Evolutionary conservation across 2,113 vertebrate genomes (phyloP).

Genomic region (Hemiprocne comata): DNA sequence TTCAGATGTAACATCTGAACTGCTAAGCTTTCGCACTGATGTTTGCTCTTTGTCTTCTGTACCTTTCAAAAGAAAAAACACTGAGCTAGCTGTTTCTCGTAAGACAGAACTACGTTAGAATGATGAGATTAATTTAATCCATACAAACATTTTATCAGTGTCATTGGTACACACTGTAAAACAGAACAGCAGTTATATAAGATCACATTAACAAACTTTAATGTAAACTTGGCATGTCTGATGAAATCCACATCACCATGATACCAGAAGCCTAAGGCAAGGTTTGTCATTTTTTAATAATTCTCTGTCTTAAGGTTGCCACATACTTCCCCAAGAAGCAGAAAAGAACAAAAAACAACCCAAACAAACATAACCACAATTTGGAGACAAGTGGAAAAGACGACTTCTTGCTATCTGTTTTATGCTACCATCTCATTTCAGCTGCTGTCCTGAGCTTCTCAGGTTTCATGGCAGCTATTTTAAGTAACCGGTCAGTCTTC

Average conservation of each 20-base stretch:
- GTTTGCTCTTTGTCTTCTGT: conserved; percentile 77
- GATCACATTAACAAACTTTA: background rate
- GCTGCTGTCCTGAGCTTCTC: background rate
- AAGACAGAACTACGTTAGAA: conserved; percentile 7
- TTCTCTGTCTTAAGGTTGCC: background rate
- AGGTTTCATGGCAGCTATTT: conserved; percentile 9
- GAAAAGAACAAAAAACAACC: background rate
- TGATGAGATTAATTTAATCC: background rate
- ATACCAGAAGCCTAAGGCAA: background rate
- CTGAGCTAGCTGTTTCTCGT: background rate
- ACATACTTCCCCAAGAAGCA: background rate
- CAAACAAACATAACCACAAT: background rate
- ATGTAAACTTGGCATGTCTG: background rate
- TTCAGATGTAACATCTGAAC: conserved; percentile 75
- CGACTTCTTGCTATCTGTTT: background rate
- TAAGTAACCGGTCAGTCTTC: background rate
- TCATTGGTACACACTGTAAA: background rate
- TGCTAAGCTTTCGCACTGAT: conserved; percentile 69
- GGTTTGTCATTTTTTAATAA: background rate
- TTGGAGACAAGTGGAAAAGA: background rate
- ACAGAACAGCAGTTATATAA: background rate
- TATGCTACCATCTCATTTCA: background rate
- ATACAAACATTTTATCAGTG: background rate
- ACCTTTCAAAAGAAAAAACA: conserved; percentile 70
- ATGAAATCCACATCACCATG: background rate